Evolutionary conservation across 1,140 invertebrate species (phyloP).

Genomic region (Holcopasites calliopsidis): DNA sequence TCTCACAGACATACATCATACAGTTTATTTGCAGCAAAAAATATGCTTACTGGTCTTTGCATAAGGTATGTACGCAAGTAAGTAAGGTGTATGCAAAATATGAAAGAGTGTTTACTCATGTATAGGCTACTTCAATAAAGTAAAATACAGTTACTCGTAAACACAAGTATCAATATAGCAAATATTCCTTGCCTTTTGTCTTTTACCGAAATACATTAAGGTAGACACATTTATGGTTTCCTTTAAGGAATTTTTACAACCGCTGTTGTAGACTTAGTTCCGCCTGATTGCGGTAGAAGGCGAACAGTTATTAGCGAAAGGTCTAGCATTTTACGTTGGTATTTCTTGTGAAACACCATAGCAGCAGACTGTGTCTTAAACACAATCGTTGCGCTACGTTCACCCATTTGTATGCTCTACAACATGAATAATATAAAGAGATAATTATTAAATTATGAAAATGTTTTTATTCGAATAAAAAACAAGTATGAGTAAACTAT

Average conservation of each 20-base stretch:
- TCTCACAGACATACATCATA: conserved; percentile 33
- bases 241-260: conserved; percentile 59
- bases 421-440: conserved; percentile 68
- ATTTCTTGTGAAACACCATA: conserved; percentile 82
- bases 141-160: conserved; percentile 22
- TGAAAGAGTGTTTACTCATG: conserved; percentile 14
- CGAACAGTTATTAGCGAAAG: conserved; percentile 81
- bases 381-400: conserved; percentile 80
- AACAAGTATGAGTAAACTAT: conserved; percentile 1
- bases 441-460: conserved; percentile 49
- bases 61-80: conserved; percentile 13
- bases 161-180: conserved; percentile 19
- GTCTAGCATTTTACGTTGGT: conserved; percentile 82
- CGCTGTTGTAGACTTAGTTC: conserved; percentile 34
- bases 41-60: conserved; percentile 19
- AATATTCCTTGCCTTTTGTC: neutral
- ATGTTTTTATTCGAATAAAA: conserved; percentile 35
- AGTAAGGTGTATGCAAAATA: conserved; percentile 26
- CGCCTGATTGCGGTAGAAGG: conserved; percentile 69
- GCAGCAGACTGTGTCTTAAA: conserved; percentile 81
- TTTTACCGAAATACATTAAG: conserved; percentile 13
- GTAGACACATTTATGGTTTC: conserved; percentile 29
- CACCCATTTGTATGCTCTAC: conserved; percentile 78
- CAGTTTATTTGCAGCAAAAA: conserved; percentile 29
- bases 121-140: conserved; percentile 24